phyloP scores from a whole-genome alignment of 2,888 invertebrate genomes.

The Pseudeuparius sepicola region DNA sequence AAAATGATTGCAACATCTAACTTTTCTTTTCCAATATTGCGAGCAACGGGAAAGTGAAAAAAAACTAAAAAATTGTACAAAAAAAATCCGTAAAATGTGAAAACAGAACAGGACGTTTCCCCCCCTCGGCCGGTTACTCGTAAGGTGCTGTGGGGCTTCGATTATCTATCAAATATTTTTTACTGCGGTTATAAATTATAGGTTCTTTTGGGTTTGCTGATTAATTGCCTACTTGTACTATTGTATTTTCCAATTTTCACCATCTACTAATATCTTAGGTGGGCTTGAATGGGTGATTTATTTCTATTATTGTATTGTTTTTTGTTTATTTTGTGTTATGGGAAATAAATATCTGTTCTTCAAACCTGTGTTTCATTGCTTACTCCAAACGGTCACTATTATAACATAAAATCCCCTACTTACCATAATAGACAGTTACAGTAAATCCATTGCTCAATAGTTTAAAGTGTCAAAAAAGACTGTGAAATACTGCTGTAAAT shows the following conservation, averaged over 20 bases:
- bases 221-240: too few species aligned
- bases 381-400: too few species aligned
- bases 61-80: slow-evolving; percentile 27
- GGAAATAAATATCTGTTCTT: slow-evolving; percentile 23
- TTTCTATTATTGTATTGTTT: slow-evolving; percentile 19
- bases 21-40: slow-evolving; percentile 40
- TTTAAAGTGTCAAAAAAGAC: too few species aligned
- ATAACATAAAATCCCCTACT: too few species aligned
- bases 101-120: slow-evolving; percentile 34
- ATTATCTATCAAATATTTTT: too few species aligned
- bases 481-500: too few species aligned
- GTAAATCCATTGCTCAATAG: too few species aligned
- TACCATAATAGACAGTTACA: too few species aligned
- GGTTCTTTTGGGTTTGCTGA: slow-evolving; percentile 18
- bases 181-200: slow-evolving; percentile 16
- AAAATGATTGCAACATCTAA: slow-evolving; percentile 39
- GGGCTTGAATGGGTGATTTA: slow-evolving; percentile 12
- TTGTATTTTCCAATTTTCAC: too few species aligned
- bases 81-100: slow-evolving; percentile 38
- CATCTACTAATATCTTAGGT: slow-evolving; percentile 5
- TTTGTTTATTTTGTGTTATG: slow-evolving; percentile 21
- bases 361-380: too few species aligned
- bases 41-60: slow-evolving; percentile 29
- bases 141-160: slow-evolving; percentile 13
- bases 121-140: slow-evolving; percentile 22